phyloP scores from a whole-genome alignment of 1,140 invertebrate species.

The Drosophila eugracilis region DNA sequence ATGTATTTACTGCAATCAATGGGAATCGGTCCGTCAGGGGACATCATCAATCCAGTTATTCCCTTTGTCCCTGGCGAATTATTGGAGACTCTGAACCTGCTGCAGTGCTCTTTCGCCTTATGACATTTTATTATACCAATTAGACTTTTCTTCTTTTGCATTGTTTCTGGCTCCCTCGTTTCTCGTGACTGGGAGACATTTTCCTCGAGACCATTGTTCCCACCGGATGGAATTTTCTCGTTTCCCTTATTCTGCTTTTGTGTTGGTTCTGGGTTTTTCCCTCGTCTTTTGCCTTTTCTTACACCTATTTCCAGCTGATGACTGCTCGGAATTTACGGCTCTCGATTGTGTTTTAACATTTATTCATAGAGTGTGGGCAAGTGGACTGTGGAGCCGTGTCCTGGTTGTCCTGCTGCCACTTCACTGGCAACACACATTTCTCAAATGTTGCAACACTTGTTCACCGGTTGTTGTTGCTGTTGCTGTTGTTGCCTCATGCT shows the following conservation, averaged over 20 bases:
- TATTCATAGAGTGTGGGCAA: constrained; percentile 62
- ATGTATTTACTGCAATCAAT: constrained; percentile 35
- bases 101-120: constrained; percentile 56
- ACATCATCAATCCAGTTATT: constrained; percentile 45
- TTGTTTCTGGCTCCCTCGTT: constrained; percentile 23
- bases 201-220: constrained; percentile 30
- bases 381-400: constrained; percentile 12
- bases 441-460: constrained; percentile 77
- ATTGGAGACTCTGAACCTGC: constrained; percentile 14
- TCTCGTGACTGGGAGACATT: constrained; percentile 27
- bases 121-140: constrained; percentile 82
- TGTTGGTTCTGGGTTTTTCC: constrained; percentile 7
- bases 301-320: constrained; percentile 67
- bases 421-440: constrained; percentile 65
- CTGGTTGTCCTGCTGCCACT: constrained; percentile 43
- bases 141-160: constrained; percentile 54
- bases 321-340: constrained; percentile 73
- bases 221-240: constrained; percentile 27
- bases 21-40: constrained; percentile 16
- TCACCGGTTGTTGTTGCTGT: constrained; percentile 28
- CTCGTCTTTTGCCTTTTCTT: constrained; percentile 2
- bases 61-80: constrained; percentile 42
- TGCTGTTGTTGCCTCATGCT: constrained; percentile 21
- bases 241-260: constrained; percentile 13
- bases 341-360: constrained; percentile 77